phyloP scores from a whole-genome alignment of 2,113 vertebrate genomes.

The Picathartes gymnocephalus region DNA sequence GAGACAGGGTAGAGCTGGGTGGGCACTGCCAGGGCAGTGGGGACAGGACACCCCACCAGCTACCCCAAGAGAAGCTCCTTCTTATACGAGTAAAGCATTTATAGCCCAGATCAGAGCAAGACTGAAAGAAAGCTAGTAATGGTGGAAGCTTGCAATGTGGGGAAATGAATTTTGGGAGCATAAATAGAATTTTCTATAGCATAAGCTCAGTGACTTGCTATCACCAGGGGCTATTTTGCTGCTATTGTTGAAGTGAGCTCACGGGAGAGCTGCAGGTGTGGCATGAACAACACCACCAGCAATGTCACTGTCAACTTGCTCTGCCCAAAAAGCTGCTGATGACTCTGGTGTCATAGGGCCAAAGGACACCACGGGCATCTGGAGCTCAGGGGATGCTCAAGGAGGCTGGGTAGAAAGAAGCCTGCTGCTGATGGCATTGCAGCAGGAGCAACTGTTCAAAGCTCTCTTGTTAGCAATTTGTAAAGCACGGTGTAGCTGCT shows the following conservation, averaged over 20 bases:
- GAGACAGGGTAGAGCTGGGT: background rate
- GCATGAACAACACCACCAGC: background rate
- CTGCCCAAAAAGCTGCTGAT: background rate
- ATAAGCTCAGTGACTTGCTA: background rate
- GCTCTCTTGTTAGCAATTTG: background rate
- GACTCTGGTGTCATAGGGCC: background rate
- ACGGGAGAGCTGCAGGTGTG: background rate
- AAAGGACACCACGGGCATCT: rapidly evolving
- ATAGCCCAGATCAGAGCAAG: background rate
- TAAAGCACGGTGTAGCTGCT: background rate
- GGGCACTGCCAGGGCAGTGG: background rate
- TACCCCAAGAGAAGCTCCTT: background rate
- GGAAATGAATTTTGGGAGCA: background rate
- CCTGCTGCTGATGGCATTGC: background rate
- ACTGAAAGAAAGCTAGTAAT: background rate
- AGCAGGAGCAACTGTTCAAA: background rate
- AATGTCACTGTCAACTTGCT: background rate
- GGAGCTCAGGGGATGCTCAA: background rate
- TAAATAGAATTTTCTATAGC: constrained; percentile 4
- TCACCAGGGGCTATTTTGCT: background rate
- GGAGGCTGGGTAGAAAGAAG: background rate
- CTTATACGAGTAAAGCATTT: background rate
- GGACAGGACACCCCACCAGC: too few relatives aligned
- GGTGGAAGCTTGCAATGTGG: background rate
- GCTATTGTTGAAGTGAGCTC: background rate